phyloP scores from a whole-genome alignment of 1,140 invertebrate species.

The Solen grandis region DNA sequence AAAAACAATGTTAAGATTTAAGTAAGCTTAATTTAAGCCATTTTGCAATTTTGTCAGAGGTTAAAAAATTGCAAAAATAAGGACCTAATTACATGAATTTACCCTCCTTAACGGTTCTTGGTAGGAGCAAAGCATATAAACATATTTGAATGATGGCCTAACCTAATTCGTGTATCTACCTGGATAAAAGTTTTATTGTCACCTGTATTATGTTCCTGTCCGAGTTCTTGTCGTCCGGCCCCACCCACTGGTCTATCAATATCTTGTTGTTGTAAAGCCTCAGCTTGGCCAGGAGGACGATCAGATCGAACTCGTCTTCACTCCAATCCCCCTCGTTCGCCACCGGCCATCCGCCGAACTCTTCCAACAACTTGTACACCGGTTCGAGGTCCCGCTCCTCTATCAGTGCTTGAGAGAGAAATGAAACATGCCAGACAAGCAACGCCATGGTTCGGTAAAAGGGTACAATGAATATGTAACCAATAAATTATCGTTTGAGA shows the following conservation, averaged over 20 bases:
- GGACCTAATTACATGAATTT: no score
- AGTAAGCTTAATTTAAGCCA: no score
- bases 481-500: not conserved
- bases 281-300: conserved; percentile 88
- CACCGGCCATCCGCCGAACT: conserved; percentile 94
- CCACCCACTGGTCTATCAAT: conserved; percentile 89
- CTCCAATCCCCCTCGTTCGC: conserved; percentile 87
- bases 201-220: conserved; percentile 92
- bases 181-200: no score
- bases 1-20: no score
- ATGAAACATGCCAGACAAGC: not conserved
- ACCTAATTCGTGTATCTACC: no score
- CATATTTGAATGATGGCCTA: no score
- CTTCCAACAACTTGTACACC: conserved; percentile 86
- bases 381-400: conserved; percentile 87
- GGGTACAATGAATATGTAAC: not conserved
- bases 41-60: no score
- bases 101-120: no score
- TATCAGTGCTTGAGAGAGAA: conserved; percentile 75
- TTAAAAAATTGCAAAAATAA: no score
- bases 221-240: conserved; percentile 93
- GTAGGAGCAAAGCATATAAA: no score
- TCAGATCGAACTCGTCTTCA: conserved; percentile 84
- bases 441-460: not conserved
- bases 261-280: conserved; percentile 91